These are phyloP conservation scores for Microtus ochrogaster DNA, from an alignment of 2,113 vertebrate genomes.

Conservation along the genomic window DNA sequence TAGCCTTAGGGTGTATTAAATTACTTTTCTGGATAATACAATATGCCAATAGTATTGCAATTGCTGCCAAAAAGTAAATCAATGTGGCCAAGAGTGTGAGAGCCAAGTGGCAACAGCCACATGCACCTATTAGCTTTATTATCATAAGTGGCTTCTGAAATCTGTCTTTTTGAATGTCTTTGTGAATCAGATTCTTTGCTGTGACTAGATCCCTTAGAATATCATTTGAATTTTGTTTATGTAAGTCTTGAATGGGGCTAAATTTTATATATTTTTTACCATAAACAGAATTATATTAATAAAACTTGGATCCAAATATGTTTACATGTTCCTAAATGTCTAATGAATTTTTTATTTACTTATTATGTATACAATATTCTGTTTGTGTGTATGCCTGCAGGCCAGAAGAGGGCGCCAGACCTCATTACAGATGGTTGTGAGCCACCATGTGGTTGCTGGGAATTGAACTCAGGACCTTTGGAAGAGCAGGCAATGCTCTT, in stretches of 20 bases:
- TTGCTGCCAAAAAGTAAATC: neutral
- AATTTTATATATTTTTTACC: neutral
- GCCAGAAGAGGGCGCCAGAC: no score
- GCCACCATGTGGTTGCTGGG: no score
- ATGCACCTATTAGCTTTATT: neutral
- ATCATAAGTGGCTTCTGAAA: neutral
- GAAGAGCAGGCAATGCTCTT: no score
- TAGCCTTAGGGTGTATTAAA: neutral
- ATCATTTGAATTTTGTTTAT: neutral
- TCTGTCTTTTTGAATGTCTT: neutral
- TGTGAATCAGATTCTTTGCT: neutral
- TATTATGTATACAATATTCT: no score
- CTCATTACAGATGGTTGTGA: no score
- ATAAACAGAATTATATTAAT: conserved; percentile 5
- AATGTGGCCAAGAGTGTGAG: neutral
- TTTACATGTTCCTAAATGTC: neutral
- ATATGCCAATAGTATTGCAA: neutral
- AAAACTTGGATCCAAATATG: conserved; percentile 2
- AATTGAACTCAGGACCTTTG: no score
- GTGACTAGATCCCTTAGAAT: neutral
- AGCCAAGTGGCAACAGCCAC: neutral
- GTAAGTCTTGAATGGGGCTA: neutral
- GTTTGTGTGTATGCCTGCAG: no score
- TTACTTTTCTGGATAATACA: neutral
- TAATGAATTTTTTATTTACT: conserved; percentile 27